Evolutionary conservation across 2,797 vertebrate genomes (phyloP), one percentile per base, ranked within the genome.

Genomic region (Hyperoplus immaculatus): DNA sequence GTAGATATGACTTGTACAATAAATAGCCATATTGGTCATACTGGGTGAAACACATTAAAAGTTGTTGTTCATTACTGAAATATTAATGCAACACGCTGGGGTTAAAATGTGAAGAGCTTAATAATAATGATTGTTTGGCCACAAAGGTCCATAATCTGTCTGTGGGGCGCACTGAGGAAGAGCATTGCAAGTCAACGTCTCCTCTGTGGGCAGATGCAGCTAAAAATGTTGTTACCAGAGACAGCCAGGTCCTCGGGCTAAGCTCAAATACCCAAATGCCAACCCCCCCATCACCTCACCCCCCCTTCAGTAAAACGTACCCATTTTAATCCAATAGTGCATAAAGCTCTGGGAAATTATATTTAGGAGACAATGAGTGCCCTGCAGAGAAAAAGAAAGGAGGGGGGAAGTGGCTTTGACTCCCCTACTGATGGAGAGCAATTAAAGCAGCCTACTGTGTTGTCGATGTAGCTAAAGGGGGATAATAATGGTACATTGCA

Each of bases 391-490:
- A 88, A 91, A 87, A 84, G 80, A 90, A 87, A 81, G 89, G 89
- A 87, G 86, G 89, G 68, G 87, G 87, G 90, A 94, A 93, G 91
- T 93, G 87, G 89, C 83, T 90, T 86, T 88, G 85, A 92, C 89
- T 94, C 87, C 82, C 85, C 83, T 77, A 87, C 93, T 92, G 92
- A 94, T 92, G 88, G 93, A 91, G 88, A 94, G 91, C 93, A 94
- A 94, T 95, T 93, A 94, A 93, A 94, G 89, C 86, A 79, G 88
- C 93, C 90, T 92, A 90, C 93, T 94, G 90, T 88, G 91, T 90
- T 87, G 89, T 89, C 82, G 75, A 91, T 89, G 91, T 88, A 86
- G 93, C 93, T 92, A 88, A 90, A 89, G 91, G 91, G 88, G 78
- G 88, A 88, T 93, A 90, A 90, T 93, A 93, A 92, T 88, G 90